These are phyloP conservation scores for Hybognathus amarus DNA, from an alignment of 2,797 vertebrate species.

Conservation along the genomic window DNA sequence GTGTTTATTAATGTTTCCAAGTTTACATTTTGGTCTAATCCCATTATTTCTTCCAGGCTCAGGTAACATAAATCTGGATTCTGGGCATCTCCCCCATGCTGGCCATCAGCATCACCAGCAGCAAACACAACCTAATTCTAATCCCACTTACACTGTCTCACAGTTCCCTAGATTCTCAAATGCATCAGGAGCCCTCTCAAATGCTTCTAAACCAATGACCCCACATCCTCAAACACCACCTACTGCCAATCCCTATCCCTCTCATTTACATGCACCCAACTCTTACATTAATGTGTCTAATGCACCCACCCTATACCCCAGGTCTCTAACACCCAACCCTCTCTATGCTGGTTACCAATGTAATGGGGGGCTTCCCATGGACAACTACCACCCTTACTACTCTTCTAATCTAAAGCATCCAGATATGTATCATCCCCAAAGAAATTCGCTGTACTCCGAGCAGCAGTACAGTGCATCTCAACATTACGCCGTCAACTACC, in stretches of 20 bases:
- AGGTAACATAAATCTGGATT: slow-evolving; percentile 66
- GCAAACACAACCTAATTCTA: slow-evolving; percentile 77
- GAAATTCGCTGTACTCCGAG: slow-evolving; percentile 84
- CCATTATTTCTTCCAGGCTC: slow-evolving; percentile 57
- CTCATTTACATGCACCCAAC: slow-evolving; percentile 79
- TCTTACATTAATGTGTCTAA: slow-evolving; percentile 89
- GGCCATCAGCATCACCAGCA: slow-evolving; percentile 70
- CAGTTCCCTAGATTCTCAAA: slow-evolving; percentile 81
- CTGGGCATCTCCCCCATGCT: slow-evolving; percentile 72
- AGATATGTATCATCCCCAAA: slow-evolving; percentile 87
- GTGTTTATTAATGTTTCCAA: not conserved
- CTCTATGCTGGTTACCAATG: slow-evolving; percentile 88
- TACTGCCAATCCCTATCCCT: slow-evolving; percentile 80
- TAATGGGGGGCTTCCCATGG: slow-evolving; percentile 86
- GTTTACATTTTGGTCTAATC: not conserved
- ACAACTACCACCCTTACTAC: slow-evolving; percentile 85
- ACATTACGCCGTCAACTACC: slow-evolving; percentile 84
- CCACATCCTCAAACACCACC: slow-evolving; percentile 81
- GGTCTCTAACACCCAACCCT: slow-evolving; percentile 76
- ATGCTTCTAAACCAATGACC: slow-evolving; percentile 79
- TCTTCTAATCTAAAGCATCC: slow-evolving; percentile 85
- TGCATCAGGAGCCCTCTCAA: slow-evolving; percentile 79
- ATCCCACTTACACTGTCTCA: slow-evolving; percentile 79
- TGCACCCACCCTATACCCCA: slow-evolving; percentile 78
- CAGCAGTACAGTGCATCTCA: slow-evolving; percentile 85